These are phyloP conservation scores for Cynoglossus semilaevis DNA, from an alignment of 2,113 vertebrate genomes.

Conservation along the genomic window DNA sequence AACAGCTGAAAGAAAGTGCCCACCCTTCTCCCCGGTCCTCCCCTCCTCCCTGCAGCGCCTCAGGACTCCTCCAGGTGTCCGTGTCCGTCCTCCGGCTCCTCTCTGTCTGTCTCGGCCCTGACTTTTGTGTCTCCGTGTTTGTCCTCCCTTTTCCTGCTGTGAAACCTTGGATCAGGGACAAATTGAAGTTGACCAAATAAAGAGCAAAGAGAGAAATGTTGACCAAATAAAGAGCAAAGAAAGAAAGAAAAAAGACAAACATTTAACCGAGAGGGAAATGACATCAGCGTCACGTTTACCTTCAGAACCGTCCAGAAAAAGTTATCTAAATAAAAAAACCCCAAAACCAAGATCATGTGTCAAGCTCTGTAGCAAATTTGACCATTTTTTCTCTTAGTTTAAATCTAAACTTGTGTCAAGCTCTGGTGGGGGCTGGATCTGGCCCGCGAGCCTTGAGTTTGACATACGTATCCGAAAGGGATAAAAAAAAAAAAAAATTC, in stretches of 20 bases:
- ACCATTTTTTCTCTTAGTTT: too few relatives aligned
- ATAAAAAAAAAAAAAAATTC: too few relatives aligned
- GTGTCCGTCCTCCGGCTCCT: constrained; percentile 36
- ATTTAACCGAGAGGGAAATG: background rate
- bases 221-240: background rate
- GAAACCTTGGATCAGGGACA: constrained; percentile 3
- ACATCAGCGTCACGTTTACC: background rate
- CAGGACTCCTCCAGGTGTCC: constrained; percentile 72
- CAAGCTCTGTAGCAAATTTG: too few relatives aligned
- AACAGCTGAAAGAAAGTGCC: constrained; percentile 68
- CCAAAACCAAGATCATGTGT: too few relatives aligned
- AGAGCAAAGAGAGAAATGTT: background rate
- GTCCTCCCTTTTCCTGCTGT: background rate
- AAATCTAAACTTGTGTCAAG: too few relatives aligned
- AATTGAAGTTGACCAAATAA: background rate
- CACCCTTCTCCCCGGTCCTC: constrained; percentile 40
- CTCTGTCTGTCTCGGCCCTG: constrained; percentile 10
- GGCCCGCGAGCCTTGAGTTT: too few relatives aligned
- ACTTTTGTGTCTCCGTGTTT: background rate
- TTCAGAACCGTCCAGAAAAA: too few relatives aligned
- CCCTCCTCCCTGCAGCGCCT: constrained; percentile 55
- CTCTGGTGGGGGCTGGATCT: too few relatives aligned
- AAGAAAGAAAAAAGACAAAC: background rate
- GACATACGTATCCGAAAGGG: too few relatives aligned
- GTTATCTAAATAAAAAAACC: too few relatives aligned